A percentile compares a stretch with the other conserved stretches of the same genome.
phyloP scores from a whole-genome alignment of 2,888 invertebrate species.

The Epiblema foenella region DNA sequence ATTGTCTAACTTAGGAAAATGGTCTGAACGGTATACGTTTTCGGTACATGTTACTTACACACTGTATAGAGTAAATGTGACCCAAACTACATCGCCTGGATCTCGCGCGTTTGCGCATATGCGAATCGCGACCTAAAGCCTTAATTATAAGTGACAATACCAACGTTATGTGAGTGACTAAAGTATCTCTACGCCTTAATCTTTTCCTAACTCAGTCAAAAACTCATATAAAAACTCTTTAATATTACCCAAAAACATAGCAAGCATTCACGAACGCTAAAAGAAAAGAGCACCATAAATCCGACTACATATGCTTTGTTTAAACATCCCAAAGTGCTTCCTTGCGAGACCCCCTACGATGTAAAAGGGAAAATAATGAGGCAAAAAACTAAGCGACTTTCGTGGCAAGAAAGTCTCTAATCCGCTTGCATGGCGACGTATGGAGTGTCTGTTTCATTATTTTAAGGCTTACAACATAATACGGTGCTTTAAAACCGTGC shows the following conservation, averaged over 20 bases:
- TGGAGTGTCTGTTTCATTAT: slow-evolving; percentile 13
- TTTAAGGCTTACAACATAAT: slow-evolving; percentile 14
- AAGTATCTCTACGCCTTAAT: no score
- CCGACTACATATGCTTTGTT: slow-evolving; percentile 1
- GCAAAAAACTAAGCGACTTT: slow-evolving; percentile 37
- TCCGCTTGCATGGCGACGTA: slow-evolving; percentile 13
- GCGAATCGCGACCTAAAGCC: no score
- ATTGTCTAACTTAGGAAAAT: no score
- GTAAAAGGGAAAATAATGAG: slow-evolving; percentile 37
- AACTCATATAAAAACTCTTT: neutral
- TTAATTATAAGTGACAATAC: no score
- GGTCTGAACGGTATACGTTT: no score
- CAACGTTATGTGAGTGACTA: no score
- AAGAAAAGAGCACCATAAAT: neutral
- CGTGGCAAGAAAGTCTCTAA: slow-evolving; percentile 11
- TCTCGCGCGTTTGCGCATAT: no score
- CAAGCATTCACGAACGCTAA: neutral
- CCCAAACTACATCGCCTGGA: no score
- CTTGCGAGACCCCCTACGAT: neutral
- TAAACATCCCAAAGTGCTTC: slow-evolving; percentile 18
- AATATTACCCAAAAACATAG: neutral
- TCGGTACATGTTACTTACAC: no score
- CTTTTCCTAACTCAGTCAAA: no score
- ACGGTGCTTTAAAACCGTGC: neutral
- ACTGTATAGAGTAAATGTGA: no score